phyloP scores from a whole-genome alignment of 2,797 vertebrate genomes.

The Lepilemur septentrionalis region DNA sequence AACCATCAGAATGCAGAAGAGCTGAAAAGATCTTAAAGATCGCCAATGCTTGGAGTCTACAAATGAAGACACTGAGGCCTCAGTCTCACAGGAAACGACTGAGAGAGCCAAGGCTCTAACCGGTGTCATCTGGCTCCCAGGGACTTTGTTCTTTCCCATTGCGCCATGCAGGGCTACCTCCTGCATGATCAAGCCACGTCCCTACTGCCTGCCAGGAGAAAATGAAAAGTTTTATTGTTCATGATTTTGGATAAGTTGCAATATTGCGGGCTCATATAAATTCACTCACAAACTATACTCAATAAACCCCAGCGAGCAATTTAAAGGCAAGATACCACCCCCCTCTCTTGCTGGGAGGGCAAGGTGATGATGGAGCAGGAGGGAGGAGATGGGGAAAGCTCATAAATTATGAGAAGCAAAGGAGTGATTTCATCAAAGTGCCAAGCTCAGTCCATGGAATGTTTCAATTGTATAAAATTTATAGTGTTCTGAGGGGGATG shows the following conservation, averaged over 20 bases:
- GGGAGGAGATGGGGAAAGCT: conserved; percentile 60
- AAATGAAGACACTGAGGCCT: neutral
- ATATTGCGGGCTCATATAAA: conserved; percentile 84
- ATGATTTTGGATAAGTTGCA: conserved; percentile 84
- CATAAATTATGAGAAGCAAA: conserved; percentile 85
- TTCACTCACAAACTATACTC: conserved; percentile 84
- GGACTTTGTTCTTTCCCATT: neutral
- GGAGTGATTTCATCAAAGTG: conserved; percentile 86
- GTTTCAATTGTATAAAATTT: conserved; percentile 87
- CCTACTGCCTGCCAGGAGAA: conserved; percentile 80
- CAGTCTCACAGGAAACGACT: neutral
- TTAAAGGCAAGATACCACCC: conserved; percentile 80
- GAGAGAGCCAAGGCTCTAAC: neutral
- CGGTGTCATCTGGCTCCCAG: neutral
- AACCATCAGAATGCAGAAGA: neutral
- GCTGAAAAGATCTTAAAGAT: neutral
- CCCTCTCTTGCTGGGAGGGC: conserved; percentile 76
- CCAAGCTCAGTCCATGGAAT: conserved; percentile 84
- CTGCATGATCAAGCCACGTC: conserved; percentile 65
- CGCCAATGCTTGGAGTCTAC: neutral
- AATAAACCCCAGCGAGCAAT: conserved; percentile 83
- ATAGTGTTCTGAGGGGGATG: conserved; percentile 83
- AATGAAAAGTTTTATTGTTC: conserved; percentile 85
- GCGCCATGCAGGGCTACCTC: neutral
- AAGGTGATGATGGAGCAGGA: conserved; percentile 64